These are phyloP conservation scores for Sarcophaga subvicina DNA, from an alignment of 2,888 invertebrate species.

Conservation along the genomic window DNA sequence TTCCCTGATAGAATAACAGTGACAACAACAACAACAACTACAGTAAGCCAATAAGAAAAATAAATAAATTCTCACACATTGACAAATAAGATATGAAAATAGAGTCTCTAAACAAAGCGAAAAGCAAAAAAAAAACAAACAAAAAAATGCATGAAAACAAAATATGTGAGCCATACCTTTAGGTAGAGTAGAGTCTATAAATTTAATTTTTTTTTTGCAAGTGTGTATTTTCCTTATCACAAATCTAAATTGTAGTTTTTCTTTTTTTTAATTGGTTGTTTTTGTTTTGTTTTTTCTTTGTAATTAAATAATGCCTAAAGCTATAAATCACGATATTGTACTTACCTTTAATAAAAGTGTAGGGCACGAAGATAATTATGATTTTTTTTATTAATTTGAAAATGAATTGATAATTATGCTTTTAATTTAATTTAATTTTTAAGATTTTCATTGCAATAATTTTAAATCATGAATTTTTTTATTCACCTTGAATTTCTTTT, in stretches of 20 bases:
- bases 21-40: conserved; percentile 15
- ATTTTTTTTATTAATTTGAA: background rate
- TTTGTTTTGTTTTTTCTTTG: too few relatives aligned
- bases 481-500: conserved; percentile 4
- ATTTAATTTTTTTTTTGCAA: background rate
- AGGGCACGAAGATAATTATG: background rate
- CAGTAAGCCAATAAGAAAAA: conserved; percentile 23
- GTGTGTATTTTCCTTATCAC: background rate
- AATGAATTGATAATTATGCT: background rate
- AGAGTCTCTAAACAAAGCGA: conserved; percentile 41
- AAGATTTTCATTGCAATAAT: too few relatives aligned
- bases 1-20: background rate
- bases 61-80: conserved; percentile 39
- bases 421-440: background rate
- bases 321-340: background rate
- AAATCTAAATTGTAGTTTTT: background rate
- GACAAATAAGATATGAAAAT: background rate
- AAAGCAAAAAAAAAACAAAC: conserved; percentile 19
- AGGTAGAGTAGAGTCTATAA: background rate
- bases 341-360: background rate
- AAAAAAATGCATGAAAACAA: background rate
- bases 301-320: background rate
- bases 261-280: too few relatives aligned
- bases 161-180: background rate
- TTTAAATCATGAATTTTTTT: background rate